These are phyloP conservation scores for Cheilinus undulatus DNA, from an alignment of 2,113 vertebrate genomes.

Conservation along the genomic window DNA sequence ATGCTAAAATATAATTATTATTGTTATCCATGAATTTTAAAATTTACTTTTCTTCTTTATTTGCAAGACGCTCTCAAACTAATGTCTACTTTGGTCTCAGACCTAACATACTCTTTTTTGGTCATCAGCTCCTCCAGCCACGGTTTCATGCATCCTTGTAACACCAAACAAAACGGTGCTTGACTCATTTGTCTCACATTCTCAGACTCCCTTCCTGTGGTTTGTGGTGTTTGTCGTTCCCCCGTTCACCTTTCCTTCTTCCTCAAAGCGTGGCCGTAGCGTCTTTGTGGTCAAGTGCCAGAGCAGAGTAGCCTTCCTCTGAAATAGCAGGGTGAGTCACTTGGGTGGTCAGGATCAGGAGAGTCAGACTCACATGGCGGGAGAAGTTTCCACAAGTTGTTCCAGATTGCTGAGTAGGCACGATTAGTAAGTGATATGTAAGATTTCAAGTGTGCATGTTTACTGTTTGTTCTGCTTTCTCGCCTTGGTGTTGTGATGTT, in stretches of 20 bases:
- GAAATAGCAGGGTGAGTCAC: slow-evolving; percentile 76
- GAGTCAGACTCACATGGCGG: slow-evolving; percentile 38
- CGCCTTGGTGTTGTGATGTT: slow-evolving; percentile 18
- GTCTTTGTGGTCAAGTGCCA: slow-evolving; percentile 36
- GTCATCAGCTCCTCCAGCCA: neutral
- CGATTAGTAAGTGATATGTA: slow-evolving; percentile 60
- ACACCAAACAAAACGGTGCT: slow-evolving; percentile 9
- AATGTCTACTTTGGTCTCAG: neutral
- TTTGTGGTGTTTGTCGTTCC: slow-evolving; percentile 66
- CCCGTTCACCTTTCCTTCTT: slow-evolving; percentile 49
- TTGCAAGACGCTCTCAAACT: neutral
- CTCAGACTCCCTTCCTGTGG: slow-evolving; percentile 42
- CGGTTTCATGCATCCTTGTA: neutral
- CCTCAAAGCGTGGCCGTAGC: slow-evolving; percentile 40
- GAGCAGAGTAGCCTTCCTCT: slow-evolving; percentile 31
- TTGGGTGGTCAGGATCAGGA: slow-evolving; percentile 65
- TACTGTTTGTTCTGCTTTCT: slow-evolving; percentile 44
- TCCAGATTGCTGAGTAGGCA: slow-evolving; percentile 59
- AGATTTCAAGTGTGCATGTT: slow-evolving; percentile 20
- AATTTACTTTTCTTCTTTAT: neutral
- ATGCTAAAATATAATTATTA: too few relatives aligned
- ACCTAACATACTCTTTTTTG: neutral
- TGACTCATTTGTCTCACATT: slow-evolving; percentile 44
- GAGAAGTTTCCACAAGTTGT: slow-evolving; percentile 63
- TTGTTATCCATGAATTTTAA: too few relatives aligned